A percentile compares a stretch with the other conserved stretches of the same genome.
Conservation (phyloP, 2,888 invertebrate genomes). For the Mimumesa dahlbomi region DNA sequence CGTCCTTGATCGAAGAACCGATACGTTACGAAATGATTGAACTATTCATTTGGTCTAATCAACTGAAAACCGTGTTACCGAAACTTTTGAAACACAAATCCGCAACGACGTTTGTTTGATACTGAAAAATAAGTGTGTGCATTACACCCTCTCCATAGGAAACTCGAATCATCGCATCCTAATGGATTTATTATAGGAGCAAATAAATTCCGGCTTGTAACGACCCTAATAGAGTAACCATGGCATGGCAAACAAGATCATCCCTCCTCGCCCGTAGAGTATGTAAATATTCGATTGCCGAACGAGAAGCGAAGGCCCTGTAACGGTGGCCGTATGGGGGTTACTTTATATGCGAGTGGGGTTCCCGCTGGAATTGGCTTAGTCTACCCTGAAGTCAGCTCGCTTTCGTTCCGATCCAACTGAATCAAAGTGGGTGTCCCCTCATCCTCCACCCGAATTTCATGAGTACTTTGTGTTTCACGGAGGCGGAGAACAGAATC, state of each 20-base stretch:
- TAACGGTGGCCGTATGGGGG: conserved; percentile 70
- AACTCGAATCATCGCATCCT: conserved; percentile 69
- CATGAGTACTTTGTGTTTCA: conserved; percentile 44
- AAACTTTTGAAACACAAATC: too few species aligned
- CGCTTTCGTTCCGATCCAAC: conserved; percentile 67
- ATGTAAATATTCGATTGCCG: conserved; percentile 75
- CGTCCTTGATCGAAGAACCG: conserved; percentile 4
- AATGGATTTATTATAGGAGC: conserved; percentile 80
- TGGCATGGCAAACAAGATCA: conserved; percentile 79
- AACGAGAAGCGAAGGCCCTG: conserved; percentile 61
- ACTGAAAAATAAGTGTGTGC: too few species aligned
- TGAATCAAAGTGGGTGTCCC: conserved; percentile 60
- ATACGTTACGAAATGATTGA: background rate
- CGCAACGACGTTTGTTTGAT: too few species aligned
- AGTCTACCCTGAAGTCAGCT: conserved; percentile 70
- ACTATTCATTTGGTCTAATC: background rate
- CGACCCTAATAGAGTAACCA: conserved; percentile 78
- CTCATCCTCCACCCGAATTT: conserved; percentile 47
- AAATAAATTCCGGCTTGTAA: conserved; percentile 79
- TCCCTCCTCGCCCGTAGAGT: conserved; percentile 77
- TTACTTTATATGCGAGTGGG: conserved; percentile 75
- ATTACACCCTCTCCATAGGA: conserved; percentile 56
- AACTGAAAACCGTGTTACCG: background rate
- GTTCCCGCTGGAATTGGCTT: conserved; percentile 74
- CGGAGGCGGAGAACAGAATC: conserved; percentile 17